Evolutionary conservation across 2,888 invertebrate genomes (phyloP), one percentile per base, ranked within the genome.

Genomic region (Emmelina monodactyla): DNA sequence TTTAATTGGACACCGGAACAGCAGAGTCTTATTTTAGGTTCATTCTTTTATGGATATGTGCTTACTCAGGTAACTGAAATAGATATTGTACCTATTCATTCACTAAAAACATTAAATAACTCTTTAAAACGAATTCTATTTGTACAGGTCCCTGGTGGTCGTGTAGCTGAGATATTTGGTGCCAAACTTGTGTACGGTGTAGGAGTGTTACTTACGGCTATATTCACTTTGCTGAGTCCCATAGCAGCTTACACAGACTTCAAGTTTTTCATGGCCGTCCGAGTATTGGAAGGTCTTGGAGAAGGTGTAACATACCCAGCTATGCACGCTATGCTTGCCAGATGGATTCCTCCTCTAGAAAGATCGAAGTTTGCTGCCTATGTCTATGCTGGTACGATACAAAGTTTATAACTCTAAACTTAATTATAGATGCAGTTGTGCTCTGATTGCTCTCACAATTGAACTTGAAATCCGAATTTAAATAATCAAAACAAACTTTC

Each of bases 251-350:
- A 83, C 42, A 78, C 80, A 1, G 81, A 83, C 50, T 85, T 84
- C 43, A 82, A 85, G 42, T 82, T 88, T 35, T 87, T 94, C 57
- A 85, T 93, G 43, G 78, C 83, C 22, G 88, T 93, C 1, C 75
- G 94, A 46, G 83, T 91, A 4, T 63, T 92, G 5, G 91, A 93
- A 63, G 94, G 94, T 13, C 85, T 94, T 58, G 88, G 89, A 0
- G 94, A 94, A 79, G 93, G 92, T 19, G 93, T 94, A 3, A 93
- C 93, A 5, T 95, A 93, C 67, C 97, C 97, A 11, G 90, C 94
- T 0, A 94, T 96, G 93, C 94, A 96, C 64, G 89, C 90, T 12
- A 89, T 97, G 88, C 78, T 96, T 53, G 92, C 95, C 0, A 83
- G 88, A 44, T 97, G 97, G 97, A 91, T 95, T 34, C 96, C 96